Evolutionary conservation across 2,888 invertebrate genomes (phyloP).

Genomic region (Buathra laborator): DNA sequence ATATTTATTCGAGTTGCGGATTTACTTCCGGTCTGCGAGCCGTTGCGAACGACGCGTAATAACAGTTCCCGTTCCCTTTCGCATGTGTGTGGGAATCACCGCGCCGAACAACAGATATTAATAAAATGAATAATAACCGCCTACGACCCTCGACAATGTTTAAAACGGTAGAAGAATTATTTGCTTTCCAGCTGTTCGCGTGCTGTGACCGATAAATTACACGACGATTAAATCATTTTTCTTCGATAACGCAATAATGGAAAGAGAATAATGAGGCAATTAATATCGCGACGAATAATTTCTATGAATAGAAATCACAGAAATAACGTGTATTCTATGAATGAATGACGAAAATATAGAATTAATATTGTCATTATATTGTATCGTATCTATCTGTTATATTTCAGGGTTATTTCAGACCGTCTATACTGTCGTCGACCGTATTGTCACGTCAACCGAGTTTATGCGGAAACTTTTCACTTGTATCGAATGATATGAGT

Average conservation of each 20-base stretch:
- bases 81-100: constrained; percentile 25
- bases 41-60: constrained; percentile 18
- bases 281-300: background rate
- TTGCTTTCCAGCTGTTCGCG: background rate
- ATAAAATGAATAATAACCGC: constrained; percentile 39
- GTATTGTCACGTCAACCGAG: background rate
- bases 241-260: background rate
- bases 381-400: background rate
- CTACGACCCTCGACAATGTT: background rate
- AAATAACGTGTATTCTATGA: too few relatives aligned
- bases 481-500: background rate
- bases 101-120: constrained; percentile 27
- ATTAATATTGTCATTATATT: background rate
- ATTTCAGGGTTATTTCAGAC: background rate
- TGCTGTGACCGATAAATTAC: constrained; percentile 8
- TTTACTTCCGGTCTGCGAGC: constrained; percentile 49
- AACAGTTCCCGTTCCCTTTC: background rate
- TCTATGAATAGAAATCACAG: background rate
- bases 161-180: constrained; percentile 1
- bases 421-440: background rate
- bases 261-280: background rate
- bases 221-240: background rate
- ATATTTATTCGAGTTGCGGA: constrained; percentile 58
- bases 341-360: background rate
- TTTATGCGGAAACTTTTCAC: background rate